These are phyloP conservation scores for Aethes cnicana DNA, from an alignment of 2,888 invertebrate species.

Conservation along the genomic window DNA sequence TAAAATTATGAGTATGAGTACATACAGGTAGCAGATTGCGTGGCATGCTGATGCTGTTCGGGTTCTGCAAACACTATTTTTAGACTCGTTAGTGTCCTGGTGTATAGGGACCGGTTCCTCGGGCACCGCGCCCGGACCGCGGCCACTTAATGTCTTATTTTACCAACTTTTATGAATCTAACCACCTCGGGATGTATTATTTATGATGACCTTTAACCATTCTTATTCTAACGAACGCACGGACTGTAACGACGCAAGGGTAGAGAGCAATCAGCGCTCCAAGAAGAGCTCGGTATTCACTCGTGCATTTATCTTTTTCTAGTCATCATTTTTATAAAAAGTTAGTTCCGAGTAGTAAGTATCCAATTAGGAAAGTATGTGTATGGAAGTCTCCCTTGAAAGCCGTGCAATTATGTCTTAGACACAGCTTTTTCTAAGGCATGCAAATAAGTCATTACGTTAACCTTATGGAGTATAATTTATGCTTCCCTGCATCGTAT, in stretches of 20 bases:
- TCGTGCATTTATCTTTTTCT: constrained; percentile 10
- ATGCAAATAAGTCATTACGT: constrained; percentile 23
- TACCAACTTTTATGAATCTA: constrained; percentile 20
- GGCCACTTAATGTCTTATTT: constrained; percentile 44
- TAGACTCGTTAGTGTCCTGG: constrained; percentile 38
- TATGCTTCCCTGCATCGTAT: not conserved
- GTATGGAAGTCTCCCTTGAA: not conserved
- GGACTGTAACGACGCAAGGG: constrained; percentile 16
- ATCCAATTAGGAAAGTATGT: constrained; percentile 18
- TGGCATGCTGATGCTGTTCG: constrained; percentile 21
- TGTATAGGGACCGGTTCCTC: constrained; percentile 39
- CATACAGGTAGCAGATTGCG: constrained; percentile 6
- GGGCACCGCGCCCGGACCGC: constrained; percentile 27
- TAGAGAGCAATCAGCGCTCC: constrained; percentile 20
- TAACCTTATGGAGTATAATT: constrained; percentile 11
- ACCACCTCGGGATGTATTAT: constrained; percentile 26
- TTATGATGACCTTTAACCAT: constrained; percentile 32
- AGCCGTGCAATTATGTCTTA: constrained; percentile 12
- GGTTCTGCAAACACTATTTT: constrained; percentile 36
- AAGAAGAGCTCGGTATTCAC: constrained; percentile 20
- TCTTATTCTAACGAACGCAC: constrained; percentile 34
- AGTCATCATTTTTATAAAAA: constrained; percentile 18
- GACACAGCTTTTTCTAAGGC: constrained; percentile 1
- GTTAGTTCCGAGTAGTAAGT: constrained; percentile 2
- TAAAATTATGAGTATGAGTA: constrained; percentile 19